Conservation (phyloP, 2,888 invertebrate genomes). For the Petrophora chlorosata region DNA sequence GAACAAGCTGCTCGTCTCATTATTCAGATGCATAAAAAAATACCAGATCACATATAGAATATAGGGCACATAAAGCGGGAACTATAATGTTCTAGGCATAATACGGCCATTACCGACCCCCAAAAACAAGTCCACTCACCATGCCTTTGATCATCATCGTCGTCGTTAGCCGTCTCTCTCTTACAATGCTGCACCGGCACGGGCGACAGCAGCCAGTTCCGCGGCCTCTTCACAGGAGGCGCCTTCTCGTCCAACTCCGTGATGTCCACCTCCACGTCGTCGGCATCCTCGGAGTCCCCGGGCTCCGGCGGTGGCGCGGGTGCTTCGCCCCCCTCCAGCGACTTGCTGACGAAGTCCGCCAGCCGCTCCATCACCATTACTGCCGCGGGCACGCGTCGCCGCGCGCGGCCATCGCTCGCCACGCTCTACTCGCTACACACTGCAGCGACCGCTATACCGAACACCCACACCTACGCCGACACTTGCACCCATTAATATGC, state of each 20-base stretch:
- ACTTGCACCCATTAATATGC: conserved; percentile 7
- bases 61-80: background rate
- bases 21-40: too few relatives aligned
- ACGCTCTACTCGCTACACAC: conserved; percentile 64
- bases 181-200: conserved; percentile 67
- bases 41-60: too few relatives aligned
- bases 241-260: conserved; percentile 74
- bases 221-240: conserved; percentile 67
- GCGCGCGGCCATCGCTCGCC: conserved; percentile 71
- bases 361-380: conserved; percentile 92
- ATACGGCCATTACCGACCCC: background rate
- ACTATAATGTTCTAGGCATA: background rate
- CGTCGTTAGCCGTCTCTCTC: conserved; percentile 63
- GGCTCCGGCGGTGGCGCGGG: conserved; percentile 78
- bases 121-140: conserved; percentile 50
- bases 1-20: too few relatives aligned
- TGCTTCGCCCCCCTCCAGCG: conserved; percentile 87
- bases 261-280: conserved; percentile 77
- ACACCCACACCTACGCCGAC: conserved; percentile 56
- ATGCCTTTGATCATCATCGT: conserved; percentile 71
- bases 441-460: conserved; percentile 55
- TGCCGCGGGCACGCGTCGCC: conserved; percentile 68
- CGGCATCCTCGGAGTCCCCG: conserved; percentile 67
- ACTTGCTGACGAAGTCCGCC: conserved; percentile 95
- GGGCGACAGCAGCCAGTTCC: conserved; percentile 79